Percentiles rank a stretch among this genome's conserved stretches.
phyloP scores from a whole-genome alignment of 2,797 vertebrate genomes.

The Potorous gilbertii region DNA sequence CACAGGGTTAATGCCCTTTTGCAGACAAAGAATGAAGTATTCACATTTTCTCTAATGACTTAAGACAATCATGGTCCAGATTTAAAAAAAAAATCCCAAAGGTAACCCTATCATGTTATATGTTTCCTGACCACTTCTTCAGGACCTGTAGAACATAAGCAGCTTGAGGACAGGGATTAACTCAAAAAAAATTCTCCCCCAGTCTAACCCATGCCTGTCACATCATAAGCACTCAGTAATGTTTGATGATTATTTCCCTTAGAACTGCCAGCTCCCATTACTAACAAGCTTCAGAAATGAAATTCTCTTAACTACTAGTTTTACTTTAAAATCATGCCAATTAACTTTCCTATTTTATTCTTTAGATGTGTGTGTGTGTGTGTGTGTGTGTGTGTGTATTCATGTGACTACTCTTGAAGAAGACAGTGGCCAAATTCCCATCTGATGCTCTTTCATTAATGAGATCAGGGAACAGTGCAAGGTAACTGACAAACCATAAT shows the following conservation, averaged over 20 bases:
- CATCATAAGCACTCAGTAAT: background rate
- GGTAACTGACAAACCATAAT: background rate
- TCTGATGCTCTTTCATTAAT: conserved; percentile 15
- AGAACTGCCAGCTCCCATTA: background rate
- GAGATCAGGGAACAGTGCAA: background rate
- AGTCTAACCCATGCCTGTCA: background rate
- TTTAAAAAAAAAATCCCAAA: background rate
- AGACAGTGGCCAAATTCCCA: conserved; percentile 1
- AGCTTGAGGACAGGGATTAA: background rate
- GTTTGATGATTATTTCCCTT: background rate
- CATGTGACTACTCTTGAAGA: background rate
- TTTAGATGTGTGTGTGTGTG: background rate
- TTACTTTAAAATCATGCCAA: background rate
- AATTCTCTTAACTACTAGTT: background rate
- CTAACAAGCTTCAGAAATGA: background rate
- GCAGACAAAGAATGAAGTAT: background rate
- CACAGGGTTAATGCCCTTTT: background rate
- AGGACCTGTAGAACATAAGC: background rate
- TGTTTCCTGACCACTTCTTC: background rate
- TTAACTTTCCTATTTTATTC: background rate
- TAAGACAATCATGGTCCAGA: background rate
- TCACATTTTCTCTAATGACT: background rate
- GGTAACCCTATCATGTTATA: background rate
- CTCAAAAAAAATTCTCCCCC: background rate
- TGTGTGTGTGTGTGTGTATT: background rate